Conservation (phyloP, 2,888 invertebrate genomes). For the Linnaemya tessellans region DNA sequence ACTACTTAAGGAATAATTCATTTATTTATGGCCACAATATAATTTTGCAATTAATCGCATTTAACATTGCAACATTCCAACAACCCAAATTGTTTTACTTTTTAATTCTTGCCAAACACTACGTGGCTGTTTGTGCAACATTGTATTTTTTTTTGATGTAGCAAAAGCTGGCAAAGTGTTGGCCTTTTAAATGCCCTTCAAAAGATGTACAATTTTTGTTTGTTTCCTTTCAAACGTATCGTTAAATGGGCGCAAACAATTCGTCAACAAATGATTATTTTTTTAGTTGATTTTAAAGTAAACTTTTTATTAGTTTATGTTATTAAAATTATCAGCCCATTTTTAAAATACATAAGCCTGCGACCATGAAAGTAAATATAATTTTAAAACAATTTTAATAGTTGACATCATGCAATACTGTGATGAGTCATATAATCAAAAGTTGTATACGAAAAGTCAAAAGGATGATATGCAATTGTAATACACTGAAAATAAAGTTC, state of each 20-base stretch:
- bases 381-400: constrained; percentile 33
- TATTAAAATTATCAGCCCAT: neutral
- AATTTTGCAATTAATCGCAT: constrained; percentile 73
- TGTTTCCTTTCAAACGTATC: constrained; percentile 5
- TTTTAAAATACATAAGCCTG: neutral
- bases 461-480: neutral
- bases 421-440: constrained; percentile 15
- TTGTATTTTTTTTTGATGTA: constrained; percentile 23
- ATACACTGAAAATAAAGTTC: too few relatives aligned
- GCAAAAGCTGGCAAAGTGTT: constrained; percentile 16
- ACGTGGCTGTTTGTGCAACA: constrained; percentile 38
- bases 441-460: neutral
- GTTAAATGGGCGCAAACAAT: constrained; percentile 54
- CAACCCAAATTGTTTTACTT: constrained; percentile 31
- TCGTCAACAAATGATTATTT: constrained; percentile 16
- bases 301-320: constrained; percentile 19
- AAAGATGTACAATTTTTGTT: constrained; percentile 30
- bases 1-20: constrained; percentile 34
- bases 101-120: neutral
- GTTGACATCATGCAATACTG: constrained; percentile 43
- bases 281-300: constrained; percentile 16
- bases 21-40: constrained; percentile 61
- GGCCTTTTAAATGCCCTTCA: constrained; percentile 33
- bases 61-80: constrained; percentile 70
- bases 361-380: neutral